These are phyloP conservation scores for Drosophila helvetica DNA, from an alignment of 2,888 invertebrate species.

Conservation along the genomic window DNA sequence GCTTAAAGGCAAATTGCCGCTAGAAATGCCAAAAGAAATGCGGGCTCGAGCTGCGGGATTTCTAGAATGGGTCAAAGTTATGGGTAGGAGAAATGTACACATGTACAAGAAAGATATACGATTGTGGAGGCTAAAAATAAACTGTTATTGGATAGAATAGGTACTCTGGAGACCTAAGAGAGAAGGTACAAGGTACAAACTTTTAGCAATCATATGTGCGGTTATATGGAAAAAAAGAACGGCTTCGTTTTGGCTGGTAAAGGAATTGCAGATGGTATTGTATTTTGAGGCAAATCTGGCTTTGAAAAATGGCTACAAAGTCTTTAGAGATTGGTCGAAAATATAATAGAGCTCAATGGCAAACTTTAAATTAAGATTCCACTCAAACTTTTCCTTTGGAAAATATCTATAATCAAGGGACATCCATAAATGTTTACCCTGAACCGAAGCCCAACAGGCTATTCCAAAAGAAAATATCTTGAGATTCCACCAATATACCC, in stretches of 20 bases:
- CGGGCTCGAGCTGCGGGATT: slow-evolving; percentile 19
- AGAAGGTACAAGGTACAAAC: no score
- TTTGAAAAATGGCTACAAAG: background rate
- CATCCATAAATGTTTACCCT: no score
- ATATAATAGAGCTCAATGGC: no score
- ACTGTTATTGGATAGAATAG: background rate
- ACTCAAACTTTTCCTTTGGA: no score
- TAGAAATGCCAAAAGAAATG: slow-evolving; percentile 35
- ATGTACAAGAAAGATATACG: background rate
- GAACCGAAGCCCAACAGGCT: no score
- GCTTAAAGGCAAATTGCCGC: slow-evolving; percentile 24
- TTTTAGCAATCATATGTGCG: background rate
- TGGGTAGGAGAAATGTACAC: slow-evolving; percentile 8
- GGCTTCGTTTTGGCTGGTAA: background rate
- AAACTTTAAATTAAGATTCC: no score
- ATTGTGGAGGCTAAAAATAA: background rate
- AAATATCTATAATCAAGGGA: no score
- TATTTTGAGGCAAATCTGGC: background rate
- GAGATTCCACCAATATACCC: no score
- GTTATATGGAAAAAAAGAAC: background rate
- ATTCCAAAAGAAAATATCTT: no score
- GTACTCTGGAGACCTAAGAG: background rate
- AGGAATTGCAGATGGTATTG: background rate
- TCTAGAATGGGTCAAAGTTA: background rate
- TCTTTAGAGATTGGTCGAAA: background rate